phyloP scores from a whole-genome alignment of 2,888 invertebrate species.

The Torymus aiolomorphi region DNA sequence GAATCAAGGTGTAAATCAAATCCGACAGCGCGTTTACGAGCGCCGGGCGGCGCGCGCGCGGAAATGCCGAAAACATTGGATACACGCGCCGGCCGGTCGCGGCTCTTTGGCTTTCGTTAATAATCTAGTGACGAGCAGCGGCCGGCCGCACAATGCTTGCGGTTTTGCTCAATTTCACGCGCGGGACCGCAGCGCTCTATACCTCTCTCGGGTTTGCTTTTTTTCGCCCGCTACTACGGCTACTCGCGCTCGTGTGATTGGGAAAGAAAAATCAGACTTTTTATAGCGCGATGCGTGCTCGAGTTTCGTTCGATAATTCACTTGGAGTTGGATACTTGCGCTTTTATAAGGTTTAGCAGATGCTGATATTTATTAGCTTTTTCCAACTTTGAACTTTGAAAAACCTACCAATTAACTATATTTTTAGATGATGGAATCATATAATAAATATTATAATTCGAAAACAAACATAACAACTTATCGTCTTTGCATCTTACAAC shows the following conservation, averaged over 20 bases:
- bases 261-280: too few species aligned
- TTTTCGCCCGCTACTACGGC: neutral
- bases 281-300: too few species aligned
- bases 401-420: too few species aligned
- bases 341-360: too few species aligned
- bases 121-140: conserved; percentile 63
- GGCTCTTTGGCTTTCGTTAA: conserved; percentile 69
- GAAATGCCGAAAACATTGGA: conserved; percentile 40
- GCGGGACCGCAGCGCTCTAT: conserved; percentile 16
- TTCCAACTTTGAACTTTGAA: too few species aligned
- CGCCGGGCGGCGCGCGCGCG: neutral
- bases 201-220: neutral
- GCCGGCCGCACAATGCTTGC: conserved; percentile 52
- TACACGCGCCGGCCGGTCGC: neutral
- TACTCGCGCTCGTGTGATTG: too few species aligned
- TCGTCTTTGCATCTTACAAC: too few species aligned
- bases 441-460: too few species aligned
- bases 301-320: neutral
- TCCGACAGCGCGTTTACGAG: conserved; percentile 52
- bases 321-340: too few species aligned
- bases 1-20: conserved; percentile 58
- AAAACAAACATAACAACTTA: too few species aligned
- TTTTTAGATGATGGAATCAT: too few species aligned
- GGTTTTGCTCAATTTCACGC: conserved; percentile 36
- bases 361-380: too few species aligned